Percentiles rank a stretch among this genome's conserved stretches.
phyloP scores from a whole-genome alignment of 1,140 invertebrate species.

The Hylaeus volcanicus region DNA sequence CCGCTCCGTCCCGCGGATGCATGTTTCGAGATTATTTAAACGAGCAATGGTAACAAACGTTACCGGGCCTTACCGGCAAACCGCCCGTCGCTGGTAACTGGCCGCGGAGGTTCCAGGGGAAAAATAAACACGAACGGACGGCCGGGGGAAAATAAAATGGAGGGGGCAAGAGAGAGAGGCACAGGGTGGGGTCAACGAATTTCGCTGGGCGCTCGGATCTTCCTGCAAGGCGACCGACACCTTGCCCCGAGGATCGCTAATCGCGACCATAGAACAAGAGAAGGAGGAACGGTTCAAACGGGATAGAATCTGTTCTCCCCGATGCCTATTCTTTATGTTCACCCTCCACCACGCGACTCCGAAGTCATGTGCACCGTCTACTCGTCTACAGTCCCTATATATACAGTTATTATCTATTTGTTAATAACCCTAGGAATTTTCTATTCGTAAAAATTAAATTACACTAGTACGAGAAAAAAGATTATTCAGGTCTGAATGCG shows the following conservation, averaged over 20 bases:
- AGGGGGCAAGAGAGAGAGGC: not conserved
- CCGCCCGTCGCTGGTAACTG: conserved; percentile 56
- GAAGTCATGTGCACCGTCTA: no score
- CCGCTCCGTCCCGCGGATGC: conserved; percentile 71
- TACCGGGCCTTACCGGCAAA: conserved; percentile 63
- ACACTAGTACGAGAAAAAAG: no score
- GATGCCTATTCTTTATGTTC: no score
- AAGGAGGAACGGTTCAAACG: no score
- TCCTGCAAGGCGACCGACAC: not conserved
- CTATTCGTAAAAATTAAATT: no score
- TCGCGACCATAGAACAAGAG: no score
- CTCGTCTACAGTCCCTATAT: no score
- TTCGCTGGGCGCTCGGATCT: conserved; percentile 8
- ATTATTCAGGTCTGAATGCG: no score
- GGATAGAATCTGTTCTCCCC: no score
- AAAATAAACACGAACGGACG: conserved; percentile 53
- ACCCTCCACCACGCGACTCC: no score
- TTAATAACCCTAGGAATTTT: no score
- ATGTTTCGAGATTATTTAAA: conserved; percentile 79
- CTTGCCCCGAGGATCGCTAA: not conserved
- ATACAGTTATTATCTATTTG: no score
- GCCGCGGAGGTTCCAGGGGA: conserved; percentile 31
- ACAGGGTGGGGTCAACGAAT: conserved; percentile 40
- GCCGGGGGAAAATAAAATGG: conserved; percentile 37
- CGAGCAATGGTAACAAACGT: conserved; percentile 72